phyloP scores from a whole-genome alignment of 1,140 invertebrate genomes.

The Pseudomyrmex cubaensis region DNA sequence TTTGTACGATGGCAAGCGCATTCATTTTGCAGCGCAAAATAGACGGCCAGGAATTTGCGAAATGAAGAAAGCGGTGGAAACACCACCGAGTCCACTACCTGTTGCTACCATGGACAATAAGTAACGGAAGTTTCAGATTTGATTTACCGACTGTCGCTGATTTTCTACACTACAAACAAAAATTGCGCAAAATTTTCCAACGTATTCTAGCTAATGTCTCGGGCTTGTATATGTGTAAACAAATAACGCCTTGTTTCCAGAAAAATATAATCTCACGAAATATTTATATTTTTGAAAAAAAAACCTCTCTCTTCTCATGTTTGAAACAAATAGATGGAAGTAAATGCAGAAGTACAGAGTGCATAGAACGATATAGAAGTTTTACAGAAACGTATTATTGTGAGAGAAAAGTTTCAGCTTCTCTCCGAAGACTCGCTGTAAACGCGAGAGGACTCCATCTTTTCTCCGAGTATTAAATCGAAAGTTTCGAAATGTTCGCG shows the following conservation, averaged over 20 bases:
- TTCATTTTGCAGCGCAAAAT: constrained; percentile 63
- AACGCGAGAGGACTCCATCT: background rate
- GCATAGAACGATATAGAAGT: constrained; percentile 35
- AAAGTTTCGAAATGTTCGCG: constrained; percentile 57
- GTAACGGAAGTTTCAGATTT: constrained; percentile 62
- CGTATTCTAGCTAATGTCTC: background rate
- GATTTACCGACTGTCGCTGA: constrained; percentile 39
- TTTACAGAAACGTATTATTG: constrained; percentile 35
- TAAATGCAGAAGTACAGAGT: background rate
- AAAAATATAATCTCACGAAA: too few relatives aligned
- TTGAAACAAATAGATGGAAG: background rate
- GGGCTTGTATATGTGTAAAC: background rate
- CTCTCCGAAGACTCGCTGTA: background rate
- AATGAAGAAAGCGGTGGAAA: constrained; percentile 65
- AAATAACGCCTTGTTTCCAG: background rate
- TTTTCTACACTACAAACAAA: constrained; percentile 48
- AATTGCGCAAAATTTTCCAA: background rate
- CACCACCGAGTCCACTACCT: constrained; percentile 67
- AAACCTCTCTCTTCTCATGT: background rate
- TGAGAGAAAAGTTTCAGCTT: constrained; percentile 31
- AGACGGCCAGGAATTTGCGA: constrained; percentile 61
- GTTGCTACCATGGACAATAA: constrained; percentile 73
- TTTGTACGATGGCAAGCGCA: constrained; percentile 24
- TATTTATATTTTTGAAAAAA: background rate
- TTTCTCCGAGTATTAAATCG: constrained; percentile 30